A percentile compares a stretch with the other conserved stretches of the same genome.
These are phyloP conservation scores for Augochlora pura DNA, from an alignment of 1,140 invertebrate species.

Conservation along the genomic window DNA sequence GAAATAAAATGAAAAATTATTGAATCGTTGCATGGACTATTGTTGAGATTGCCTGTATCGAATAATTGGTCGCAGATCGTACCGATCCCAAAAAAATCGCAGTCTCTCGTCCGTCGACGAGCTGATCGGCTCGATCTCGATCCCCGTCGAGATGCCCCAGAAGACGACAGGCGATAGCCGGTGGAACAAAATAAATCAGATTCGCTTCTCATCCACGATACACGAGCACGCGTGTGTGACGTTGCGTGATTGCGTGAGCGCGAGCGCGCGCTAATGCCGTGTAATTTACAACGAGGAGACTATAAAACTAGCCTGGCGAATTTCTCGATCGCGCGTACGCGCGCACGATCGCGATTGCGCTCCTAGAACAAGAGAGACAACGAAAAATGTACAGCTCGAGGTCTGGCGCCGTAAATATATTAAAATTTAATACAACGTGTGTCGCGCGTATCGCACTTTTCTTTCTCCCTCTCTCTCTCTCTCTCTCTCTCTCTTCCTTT, in stretches of 20 bases:
- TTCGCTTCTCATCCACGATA: conserved; percentile 6
- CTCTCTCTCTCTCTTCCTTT: too few relatives aligned
- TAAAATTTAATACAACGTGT: conserved; percentile 25
- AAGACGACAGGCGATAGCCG: conserved; percentile 59
- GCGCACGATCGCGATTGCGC: not conserved
- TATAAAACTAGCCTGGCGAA: conserved; percentile 39
- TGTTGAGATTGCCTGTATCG: too few relatives aligned
- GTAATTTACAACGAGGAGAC: conserved; percentile 18
- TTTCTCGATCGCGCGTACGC: conserved; percentile 18
- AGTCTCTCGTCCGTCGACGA: conserved; percentile 4
- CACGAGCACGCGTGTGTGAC: not conserved
- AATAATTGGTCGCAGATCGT: not conserved
- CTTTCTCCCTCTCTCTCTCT: too few relatives aligned
- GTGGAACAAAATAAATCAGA: conserved; percentile 15
- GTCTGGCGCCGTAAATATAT: conserved; percentile 7
- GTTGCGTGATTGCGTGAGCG: not conserved
- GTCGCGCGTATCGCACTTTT: not conserved
- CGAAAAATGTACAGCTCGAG: conserved; percentile 38
- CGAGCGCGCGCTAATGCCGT: not conserved
- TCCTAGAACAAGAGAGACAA: conserved; percentile 18
- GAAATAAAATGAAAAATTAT: too few relatives aligned
- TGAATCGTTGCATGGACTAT: too few relatives aligned
- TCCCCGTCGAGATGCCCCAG: conserved; percentile 59
- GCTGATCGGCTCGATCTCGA: conserved; percentile 70
- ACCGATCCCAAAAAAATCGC: conserved; percentile 1